Evolutionary conservation across 1,140 invertebrate genomes (phyloP), one percentile per base, ranked within the genome.

Genomic region (Dreissena rostriformis): DNA sequence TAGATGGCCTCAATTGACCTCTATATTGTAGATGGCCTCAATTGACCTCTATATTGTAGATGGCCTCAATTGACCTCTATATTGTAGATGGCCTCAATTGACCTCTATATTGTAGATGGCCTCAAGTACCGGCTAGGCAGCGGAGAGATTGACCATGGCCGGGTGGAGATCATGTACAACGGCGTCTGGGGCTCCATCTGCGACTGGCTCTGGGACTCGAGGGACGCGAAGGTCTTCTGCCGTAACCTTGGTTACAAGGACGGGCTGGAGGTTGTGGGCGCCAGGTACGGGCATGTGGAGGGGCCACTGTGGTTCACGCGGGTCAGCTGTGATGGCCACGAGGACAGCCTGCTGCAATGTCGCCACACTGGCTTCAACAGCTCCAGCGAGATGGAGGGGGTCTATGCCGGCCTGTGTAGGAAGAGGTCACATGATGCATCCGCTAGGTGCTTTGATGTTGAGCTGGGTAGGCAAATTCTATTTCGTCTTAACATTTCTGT

Each of bases 141-240:
- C 19, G 86, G 81, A 7, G 67, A 49, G 28, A 53, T 15, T 39
- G 28, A 78, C 29, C 73, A 84, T 91, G 96, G 96, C 15, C 94
- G 95, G 73, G 88, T 97, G 5, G 96, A 97, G 94, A 95, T 97
- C 7, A 96, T 95, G 93, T 94, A 96, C 24, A 94, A 95, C 85
- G 96, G 95, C 1, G 93, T 95, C 78, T 96, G 95, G 95, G 96
- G 96, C 1, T 95, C 95, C 84, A 94, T 97, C n/a, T 97, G 96
- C 91, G 96, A 96, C 89, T 96, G 96, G 88, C 94, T 95, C 73
- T 97, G 96, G 88, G 95, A 95, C 0, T 91, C 96, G 52, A 94
- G 92, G 26, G 95, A 96, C 86, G 96, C 96, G 0, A 93, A 95
- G 83, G 94, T 89, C 4, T 82, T 88, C 53, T 90, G 89, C 78